A percentile compares a stretch with the other conserved stretches of the same genome.
Conservation (phyloP, 1,140 invertebrate species). For the Apis florea region DNA sequence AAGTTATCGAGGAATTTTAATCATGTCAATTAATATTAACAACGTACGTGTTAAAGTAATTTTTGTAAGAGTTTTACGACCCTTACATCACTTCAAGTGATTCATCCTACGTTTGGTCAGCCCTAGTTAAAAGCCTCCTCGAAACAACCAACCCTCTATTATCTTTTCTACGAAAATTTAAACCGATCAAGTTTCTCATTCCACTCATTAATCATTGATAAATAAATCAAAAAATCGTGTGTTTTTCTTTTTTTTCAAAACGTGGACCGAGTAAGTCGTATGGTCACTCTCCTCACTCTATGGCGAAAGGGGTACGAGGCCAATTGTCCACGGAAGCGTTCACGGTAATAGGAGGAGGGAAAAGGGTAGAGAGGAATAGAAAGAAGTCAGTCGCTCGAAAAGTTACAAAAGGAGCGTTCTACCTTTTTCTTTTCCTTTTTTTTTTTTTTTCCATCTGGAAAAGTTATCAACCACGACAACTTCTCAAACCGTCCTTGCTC, state of each 20-base stretch:
- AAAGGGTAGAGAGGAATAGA: not conserved
- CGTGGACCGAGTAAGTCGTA: not conserved
- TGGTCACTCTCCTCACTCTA: not conserved
- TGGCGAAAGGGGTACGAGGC: too few species aligned
- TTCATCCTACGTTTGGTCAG: too few species aligned
- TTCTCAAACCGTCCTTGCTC: conserved; percentile 5
- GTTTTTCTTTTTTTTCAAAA: not conserved
- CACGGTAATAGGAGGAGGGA: not conserved
- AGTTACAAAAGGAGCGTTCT: conserved; percentile 26
- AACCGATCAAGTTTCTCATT: not conserved
- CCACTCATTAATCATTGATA: not conserved
- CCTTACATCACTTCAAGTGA: too few species aligned
- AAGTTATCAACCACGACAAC: conserved; percentile 39
- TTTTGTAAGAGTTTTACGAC: too few species aligned
- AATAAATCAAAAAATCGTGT: not conserved
- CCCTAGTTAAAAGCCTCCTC: too few species aligned
- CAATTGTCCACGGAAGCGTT: conserved; percentile 15
- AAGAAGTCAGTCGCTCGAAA: conserved; percentile 26
- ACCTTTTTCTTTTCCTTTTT: not conserved
- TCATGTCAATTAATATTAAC: too few species aligned
- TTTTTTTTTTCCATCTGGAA: not conserved
- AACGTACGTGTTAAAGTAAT: too few species aligned
- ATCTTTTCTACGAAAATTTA: not conserved
- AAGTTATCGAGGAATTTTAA: too few species aligned
- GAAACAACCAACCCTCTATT: too few species aligned